Percentiles rank a stretch among this genome's conserved stretches.
These are phyloP conservation scores for Laupala kohalensis DNA, from an alignment of 1,140 invertebrate genomes.

Conservation along the genomic window DNA sequence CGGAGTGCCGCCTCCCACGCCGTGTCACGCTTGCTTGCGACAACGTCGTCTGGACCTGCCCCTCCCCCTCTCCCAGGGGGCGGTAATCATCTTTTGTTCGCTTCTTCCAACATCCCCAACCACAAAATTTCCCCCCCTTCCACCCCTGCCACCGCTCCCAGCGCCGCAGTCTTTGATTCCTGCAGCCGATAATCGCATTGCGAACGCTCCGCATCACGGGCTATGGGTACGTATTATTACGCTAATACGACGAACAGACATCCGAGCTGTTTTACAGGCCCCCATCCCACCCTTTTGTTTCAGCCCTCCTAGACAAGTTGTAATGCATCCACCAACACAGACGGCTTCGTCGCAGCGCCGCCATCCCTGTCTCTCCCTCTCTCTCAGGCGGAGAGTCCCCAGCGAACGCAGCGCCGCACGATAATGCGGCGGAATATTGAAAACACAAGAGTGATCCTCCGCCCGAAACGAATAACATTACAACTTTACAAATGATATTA, in stretches of 20 bases:
- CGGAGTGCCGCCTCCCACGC: neutral
- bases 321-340: neutral
- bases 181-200: neutral
- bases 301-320: slow-evolving; percentile 1
- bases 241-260: slow-evolving; percentile 1
- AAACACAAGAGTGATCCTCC: slow-evolving; percentile 7
- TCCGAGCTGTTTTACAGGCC: slow-evolving; percentile 1
- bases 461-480: slow-evolving; percentile 10
- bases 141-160: neutral
- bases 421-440: slow-evolving; percentile 9
- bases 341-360: neutral
- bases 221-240: neutral
- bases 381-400: neutral
- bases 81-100: neutral
- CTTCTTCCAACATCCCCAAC: neutral
- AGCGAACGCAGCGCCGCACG: neutral
- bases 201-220: neutral
- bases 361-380: neutral
- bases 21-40: neutral
- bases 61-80: neutral
- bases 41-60: neutral
- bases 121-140: neutral
- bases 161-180: neutral
- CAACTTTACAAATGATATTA: slow-evolving; percentile 11
- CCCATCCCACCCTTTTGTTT: neutral